Base-by-base conservation (phyloP, 2,797 vertebrate species). In the Lutjanus campechanus region DNA sequence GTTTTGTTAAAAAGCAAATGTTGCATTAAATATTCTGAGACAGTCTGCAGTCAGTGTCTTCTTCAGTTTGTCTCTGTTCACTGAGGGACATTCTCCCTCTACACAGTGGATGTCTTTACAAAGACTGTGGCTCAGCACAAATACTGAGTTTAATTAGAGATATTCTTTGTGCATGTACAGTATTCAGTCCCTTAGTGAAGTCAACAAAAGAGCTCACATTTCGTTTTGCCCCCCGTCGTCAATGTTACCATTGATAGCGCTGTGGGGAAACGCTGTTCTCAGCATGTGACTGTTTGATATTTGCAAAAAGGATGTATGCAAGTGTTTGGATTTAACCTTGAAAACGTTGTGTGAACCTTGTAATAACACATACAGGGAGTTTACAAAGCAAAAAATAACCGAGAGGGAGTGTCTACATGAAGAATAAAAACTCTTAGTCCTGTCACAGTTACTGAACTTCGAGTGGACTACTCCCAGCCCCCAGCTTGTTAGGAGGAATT, bases 181-280 rank as follows among this genome's bases (percentile, higher is more conserved):
- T 43, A 49, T 69, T 62, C 49, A 44, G 13, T 55, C 68, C 25
- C 40, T 64, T 56, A n/a, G 40, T 22, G 50, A 67, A 43, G 11
- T 11, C 46, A 75, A 88, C 61, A 86, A 85, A 82, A 65, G 84
- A 68, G 19, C 73, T 65, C 72, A 79, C 77, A 78, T 67, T 81
- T 66, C 3, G n/a, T 76, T 77, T 72, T 1, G 56, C 63, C 60
- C 51, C 64, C 47, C 55, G 80, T 60, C 46, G 12, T 85, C 84
- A 83, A 11, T 64, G 79, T 70, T 54, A 29, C 76, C 79, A 69
- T 17, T 75, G 79, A 83, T 16, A n/a, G 8, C 3, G 54, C 50
- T 69, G 25, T 1, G 9, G 54, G 46, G 50, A 46, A 79, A 72
- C 2, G 13, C 22, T 58, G 19, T 36, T 70, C 49, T 64, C 44